Conservation (phyloP, 2,113 vertebrate genomes). For the Gymnobelideus leadbeateri region DNA sequence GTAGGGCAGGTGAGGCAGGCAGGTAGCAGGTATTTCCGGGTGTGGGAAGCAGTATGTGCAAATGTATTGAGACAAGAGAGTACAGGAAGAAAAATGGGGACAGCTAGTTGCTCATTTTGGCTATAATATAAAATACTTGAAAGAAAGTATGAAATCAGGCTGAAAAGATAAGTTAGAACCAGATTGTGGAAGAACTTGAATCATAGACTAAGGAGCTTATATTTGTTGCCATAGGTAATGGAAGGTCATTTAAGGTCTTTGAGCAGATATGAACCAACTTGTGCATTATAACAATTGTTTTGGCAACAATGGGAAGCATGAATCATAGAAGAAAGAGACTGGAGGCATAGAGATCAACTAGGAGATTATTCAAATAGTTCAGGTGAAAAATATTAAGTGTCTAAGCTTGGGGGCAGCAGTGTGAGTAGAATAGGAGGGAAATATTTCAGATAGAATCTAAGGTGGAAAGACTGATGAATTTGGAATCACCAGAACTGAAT, state of each 20-base stretch:
- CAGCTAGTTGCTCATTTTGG: background rate
- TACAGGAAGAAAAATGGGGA: background rate
- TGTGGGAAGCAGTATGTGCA: background rate
- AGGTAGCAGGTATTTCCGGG: background rate
- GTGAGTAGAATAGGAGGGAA: background rate
- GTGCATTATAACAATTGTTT: background rate
- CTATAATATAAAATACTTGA: background rate
- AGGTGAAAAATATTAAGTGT: background rate
- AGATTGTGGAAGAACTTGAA: background rate
- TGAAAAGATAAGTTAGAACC: background rate
- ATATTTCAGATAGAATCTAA: background rate
- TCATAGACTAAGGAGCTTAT: background rate
- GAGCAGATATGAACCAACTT: background rate
- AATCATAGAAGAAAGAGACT: background rate
- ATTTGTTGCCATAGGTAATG: background rate
- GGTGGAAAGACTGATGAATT: background rate
- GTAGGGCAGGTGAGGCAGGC: background rate
- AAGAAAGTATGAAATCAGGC: background rate
- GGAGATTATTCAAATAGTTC: background rate
- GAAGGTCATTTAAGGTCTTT: background rate
- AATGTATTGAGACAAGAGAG: background rate
- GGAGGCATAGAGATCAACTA: background rate
- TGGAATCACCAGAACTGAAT: background rate
- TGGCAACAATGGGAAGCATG: background rate
- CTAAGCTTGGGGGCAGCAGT: background rate